Evolutionary conservation across 2,113 vertebrate genomes (phyloP), one percentile per base, ranked within the genome.

Genomic region (Callaeas wilsoni): DNA sequence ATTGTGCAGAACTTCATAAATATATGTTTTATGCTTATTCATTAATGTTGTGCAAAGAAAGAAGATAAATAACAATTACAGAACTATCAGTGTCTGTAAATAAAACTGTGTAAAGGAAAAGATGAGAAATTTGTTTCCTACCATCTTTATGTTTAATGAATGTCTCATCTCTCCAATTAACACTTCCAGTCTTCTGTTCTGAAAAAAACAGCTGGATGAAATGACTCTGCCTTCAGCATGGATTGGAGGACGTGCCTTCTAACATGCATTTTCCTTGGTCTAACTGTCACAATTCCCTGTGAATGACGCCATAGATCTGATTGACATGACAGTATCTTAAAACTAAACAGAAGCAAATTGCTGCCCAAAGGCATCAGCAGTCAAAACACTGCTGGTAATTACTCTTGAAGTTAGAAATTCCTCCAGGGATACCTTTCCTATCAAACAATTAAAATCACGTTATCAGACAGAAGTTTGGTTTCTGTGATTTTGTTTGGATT

Each of bases 331-430:
- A 74, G 11, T 84, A 79, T 37, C 78, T 79, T 57, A 79, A 93
- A 95, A 46, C 37, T 60, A 82, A 93, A 76, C 60, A 79, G 57
- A 84, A 89, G 53, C 33, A 93, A 91, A 95, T 87, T 76, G 65
- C 78, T 93, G 84, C 74, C 91, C 89, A 93, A 89, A 96, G 91
- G 74, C 81, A 91, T 22, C 52, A 68, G 53, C 49, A 85, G 14
- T 82, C 23, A 87, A 91, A 93, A 73, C 16, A 41, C 33, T 89
- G 37, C 42, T 73, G 62, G 49, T 73, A 97, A 94, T 96, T 95
- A 91, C 93, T 83, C 62, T 41, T 46, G 62, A 87, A 79, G 69
- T 42, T n/a, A 84, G 52, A 73, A 89, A 71, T 78, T 89, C 84
- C 57, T 95, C 22, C 46, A 75, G 74, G 74, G 73, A 75, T 79